A percentile compares a stretch with the other conserved stretches of the same genome.
phyloP scores from a whole-genome alignment of 2,888 invertebrate genomes.

The Gonocerus acuteangulatus region DNA sequence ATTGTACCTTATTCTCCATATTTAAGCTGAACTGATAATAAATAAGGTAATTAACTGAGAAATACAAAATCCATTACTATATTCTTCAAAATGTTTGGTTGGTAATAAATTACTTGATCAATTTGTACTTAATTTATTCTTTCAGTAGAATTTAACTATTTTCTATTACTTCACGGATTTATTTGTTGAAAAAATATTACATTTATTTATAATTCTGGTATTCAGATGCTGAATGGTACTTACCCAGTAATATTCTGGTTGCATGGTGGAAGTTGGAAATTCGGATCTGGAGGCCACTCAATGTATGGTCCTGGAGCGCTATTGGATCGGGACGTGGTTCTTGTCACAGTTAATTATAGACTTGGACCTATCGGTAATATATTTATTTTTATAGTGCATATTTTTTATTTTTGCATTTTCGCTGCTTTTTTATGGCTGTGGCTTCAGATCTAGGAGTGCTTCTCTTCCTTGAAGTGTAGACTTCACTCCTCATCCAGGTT shows the following conservation, averaged over 20 bases:
- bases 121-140: too few species aligned
- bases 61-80: too few species aligned
- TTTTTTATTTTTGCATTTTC: neutral
- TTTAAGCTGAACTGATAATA: too few species aligned
- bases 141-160: too few species aligned
- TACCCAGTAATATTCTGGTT: conserved; percentile 38
- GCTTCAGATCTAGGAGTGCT: neutral
- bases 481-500: neutral
- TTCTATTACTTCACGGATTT: too few species aligned
- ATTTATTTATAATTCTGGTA: too few species aligned
- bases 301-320: conserved; percentile 38
- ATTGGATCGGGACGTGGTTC: conserved; percentile 36
- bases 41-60: too few species aligned
- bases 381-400: too few species aligned
- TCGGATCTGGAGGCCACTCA: conserved; percentile 35
- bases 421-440: neutral
- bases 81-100: too few species aligned
- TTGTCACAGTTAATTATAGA: conserved; percentile 39
- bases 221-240: conserved; percentile 8
- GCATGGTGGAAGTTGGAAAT: conserved; percentile 38
- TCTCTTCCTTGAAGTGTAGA: neutral
- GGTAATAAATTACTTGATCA: too few species aligned
- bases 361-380: conserved; percentile 37
- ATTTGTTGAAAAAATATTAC: too few species aligned
- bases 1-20: too few species aligned